Base-by-base conservation (phyloP, 2,888 invertebrate species). In the Acanthosepion lycidas region DNA sequence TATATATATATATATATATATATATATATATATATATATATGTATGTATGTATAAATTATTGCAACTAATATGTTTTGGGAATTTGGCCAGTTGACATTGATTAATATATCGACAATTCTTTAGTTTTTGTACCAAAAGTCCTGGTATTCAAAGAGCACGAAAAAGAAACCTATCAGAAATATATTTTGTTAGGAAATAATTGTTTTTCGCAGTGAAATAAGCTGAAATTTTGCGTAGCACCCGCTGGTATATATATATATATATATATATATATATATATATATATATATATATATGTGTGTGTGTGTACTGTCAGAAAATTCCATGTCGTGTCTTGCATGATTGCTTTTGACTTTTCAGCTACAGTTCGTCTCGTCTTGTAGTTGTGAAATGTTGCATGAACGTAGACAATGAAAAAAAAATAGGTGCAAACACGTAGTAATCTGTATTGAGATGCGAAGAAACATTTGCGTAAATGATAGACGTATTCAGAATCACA, bases 1-100 rank as follows among this genome's bases (percentile, higher is more conserved):
- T 64, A 64, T 64, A 64, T 64, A 64, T 64, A 64, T 64, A 64
- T 64, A 64, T 64, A 64, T 64, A 64, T 64, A n/a, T 64, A 64
- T 64, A 64, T 64, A 64, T 64, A 64, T 64, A 64, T 64, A 64
- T 64, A 64, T 64, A 64, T 64, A 64, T 64, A 64, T 64, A 64
- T 64, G 28, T 64, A 64, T 64, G 28, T 28, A 28, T 64, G 0
- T 64, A 64, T 28, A 0, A 6, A 23, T 6, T 20, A 6, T 59
- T 59, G 0, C 20, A 26, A 26, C 15, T 59, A 20, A 59, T 6
- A 20, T 59, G 20, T 59, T 23, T 23, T 59, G 6, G 20, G 6
- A 23, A 20, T 42, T 42, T 42, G 3, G 2, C 3, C 42, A 42
- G 42, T 42, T 2, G 42, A 42, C 42, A 42, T 42, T 42, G 42